phyloP scores from a whole-genome alignment of 2,797 vertebrate genomes.

The Hypotaenidia philippensis region DNA sequence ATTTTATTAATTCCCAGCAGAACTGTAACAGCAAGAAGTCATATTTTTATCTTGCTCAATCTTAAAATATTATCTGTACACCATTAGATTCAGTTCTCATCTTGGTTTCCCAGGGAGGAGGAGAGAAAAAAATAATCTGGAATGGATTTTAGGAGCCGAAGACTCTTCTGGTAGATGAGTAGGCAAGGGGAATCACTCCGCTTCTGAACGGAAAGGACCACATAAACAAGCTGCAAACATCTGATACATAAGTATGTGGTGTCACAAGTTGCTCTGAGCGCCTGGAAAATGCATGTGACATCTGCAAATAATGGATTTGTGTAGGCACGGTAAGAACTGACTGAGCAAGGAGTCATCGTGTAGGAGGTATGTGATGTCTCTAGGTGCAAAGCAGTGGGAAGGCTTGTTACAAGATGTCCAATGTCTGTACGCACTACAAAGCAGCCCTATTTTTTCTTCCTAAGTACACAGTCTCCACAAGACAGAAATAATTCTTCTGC shows the following conservation, averaged over 20 bases:
- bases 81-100: background rate
- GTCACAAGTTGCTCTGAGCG: constrained; percentile 1
- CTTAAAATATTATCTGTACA: background rate
- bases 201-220: background rate
- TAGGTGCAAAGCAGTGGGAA: constrained; percentile 13
- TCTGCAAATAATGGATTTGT: background rate
- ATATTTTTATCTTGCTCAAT: background rate
- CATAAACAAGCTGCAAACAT: constrained; percentile 1
- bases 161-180: background rate
- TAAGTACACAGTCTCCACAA: background rate
- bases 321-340: constrained; percentile 23
- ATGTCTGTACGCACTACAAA: background rate
- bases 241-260: background rate
- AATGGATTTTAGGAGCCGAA: background rate
- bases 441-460: background rate
- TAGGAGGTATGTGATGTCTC: background rate
- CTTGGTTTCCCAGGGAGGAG: background rate
- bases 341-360: constrained; percentile 12
- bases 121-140: background rate
- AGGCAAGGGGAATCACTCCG: background rate
- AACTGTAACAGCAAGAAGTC: background rate
- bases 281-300: constrained; percentile 12
- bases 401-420: background rate
- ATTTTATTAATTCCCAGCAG: background rate
- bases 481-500: background rate